Percentiles rank a stretch among this genome's conserved stretches.
These are phyloP conservation scores for Saccopteryx bilineata DNA, from an alignment of 2,113 vertebrate species.

Conservation along the genomic window DNA sequence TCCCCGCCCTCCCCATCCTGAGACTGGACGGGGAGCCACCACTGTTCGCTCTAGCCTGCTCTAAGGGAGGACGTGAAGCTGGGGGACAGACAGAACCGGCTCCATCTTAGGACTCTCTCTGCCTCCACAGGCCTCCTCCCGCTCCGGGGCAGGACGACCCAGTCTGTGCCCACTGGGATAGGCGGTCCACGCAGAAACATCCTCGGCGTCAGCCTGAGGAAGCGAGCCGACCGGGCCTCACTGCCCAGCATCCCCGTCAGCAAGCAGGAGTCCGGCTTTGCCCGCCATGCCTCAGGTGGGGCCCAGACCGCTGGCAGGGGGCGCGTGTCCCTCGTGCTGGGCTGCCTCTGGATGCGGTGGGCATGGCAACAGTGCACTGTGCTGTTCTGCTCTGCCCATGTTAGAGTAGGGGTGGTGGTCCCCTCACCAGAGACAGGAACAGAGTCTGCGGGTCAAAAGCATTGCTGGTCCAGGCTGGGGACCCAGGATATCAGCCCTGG, in stretches of 20 bases:
- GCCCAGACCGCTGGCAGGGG: background rate
- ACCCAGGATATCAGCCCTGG: background rate
- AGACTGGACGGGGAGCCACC: background rate
- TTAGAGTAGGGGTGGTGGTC: background rate
- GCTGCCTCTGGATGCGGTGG: background rate
- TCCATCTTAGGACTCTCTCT: background rate
- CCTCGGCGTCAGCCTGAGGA: background rate
- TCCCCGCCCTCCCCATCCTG: no score
- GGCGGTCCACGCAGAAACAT: background rate
- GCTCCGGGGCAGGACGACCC: conserved; percentile 57
- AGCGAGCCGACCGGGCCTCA: conserved; percentile 76
- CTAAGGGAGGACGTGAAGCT: fast-evolving
- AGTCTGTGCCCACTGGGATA: background rate
- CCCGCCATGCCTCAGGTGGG: conserved; percentile 84
- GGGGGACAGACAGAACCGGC: fast-evolving
- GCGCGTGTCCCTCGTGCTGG: fast-evolving
- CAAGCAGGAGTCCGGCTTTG: conserved; percentile 65
- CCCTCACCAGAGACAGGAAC: background rate
- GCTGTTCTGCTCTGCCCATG: background rate
- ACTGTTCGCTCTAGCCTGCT: background rate
- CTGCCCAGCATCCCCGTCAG: conserved; percentile 72
- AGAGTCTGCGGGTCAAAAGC: background rate
- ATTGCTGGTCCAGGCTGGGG: background rate
- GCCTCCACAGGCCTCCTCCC: conserved; percentile 75
- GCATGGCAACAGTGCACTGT: no score